phyloP scores from a whole-genome alignment of 2,797 vertebrate species.

The Podarcis siculus region DNA sequence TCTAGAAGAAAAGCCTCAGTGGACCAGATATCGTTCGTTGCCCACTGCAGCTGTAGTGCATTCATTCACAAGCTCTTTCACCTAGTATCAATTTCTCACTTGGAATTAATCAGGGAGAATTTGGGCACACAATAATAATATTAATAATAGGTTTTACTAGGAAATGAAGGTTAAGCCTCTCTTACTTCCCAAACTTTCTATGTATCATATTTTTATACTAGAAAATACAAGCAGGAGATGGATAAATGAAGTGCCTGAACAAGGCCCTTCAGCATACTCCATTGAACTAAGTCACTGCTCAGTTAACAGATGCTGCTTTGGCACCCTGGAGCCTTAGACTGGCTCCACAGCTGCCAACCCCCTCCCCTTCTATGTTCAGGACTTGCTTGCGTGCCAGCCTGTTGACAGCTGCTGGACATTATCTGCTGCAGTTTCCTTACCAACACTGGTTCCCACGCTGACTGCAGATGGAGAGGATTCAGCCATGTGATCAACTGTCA shows the following conservation, averaged over 20 bases:
- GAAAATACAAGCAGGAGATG: neutral
- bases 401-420: conserved; percentile 59
- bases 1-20: neutral
- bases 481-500: conserved; percentile 41
- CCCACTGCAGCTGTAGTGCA: neutral
- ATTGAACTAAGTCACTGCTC: conserved; percentile 13
- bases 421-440: conserved; percentile 48
- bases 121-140: neutral
- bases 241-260: neutral
- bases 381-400: conserved; percentile 44
- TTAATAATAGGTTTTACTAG: neutral
- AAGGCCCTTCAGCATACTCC: neutral
- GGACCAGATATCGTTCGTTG: neutral
- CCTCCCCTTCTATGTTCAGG: conserved; percentile 37
- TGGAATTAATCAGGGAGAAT: neutral
- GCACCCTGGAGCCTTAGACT: conserved; percentile 26
- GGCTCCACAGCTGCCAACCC: conserved; percentile 15
- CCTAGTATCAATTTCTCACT: neutral
- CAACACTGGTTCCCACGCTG: conserved; percentile 58
- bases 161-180: neutral
- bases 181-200: neutral
- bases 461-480: conserved; percentile 20
- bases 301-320: neutral
- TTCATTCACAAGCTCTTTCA: neutral
- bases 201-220: neutral